phyloP scores from a whole-genome alignment of 2,888 invertebrate genomes.

The Caenorhabditis wallacei region DNA sequence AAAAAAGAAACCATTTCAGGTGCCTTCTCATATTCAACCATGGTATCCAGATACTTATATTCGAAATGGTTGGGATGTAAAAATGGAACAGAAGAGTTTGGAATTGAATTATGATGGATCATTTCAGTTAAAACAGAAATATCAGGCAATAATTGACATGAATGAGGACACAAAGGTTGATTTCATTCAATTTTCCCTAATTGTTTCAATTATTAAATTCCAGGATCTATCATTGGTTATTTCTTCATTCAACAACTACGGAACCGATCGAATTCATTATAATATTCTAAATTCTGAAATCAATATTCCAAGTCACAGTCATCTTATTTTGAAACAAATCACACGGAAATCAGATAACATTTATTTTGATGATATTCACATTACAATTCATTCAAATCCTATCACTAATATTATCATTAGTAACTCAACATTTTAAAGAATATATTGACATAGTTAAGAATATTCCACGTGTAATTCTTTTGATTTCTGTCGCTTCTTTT shows the following conservation, averaged over 20 bases:
- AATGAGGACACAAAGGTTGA: conserved; percentile 23
- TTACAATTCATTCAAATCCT: conserved; percentile 16
- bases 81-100: conserved; percentile 40
- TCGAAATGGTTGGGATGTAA: conserved; percentile 35
- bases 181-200: neutral
- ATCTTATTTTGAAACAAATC: conserved; percentile 3
- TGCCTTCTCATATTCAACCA: conserved; percentile 48
- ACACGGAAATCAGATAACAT: conserved; percentile 32
- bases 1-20: conserved; percentile 25
- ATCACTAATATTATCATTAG: conserved; percentile 17
- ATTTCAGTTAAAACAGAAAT: conserved; percentile 39
- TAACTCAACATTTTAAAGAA: conserved; percentile 33
- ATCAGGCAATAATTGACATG: conserved; percentile 14
- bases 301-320: neutral
- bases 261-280: conserved; percentile 42
- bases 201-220: neutral
- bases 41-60: conserved; percentile 63
- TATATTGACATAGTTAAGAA: neutral
- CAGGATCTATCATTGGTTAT: conserved; percentile 35
- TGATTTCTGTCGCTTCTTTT: conserved; percentile 13
- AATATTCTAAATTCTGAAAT: conserved; percentile 17
- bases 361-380: conserved; percentile 45
- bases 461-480: conserved; percentile 34
- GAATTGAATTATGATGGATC: conserved; percentile 55
- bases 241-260: conserved; percentile 54